Evolutionary conservation across 2,797 vertebrate species (phyloP).

Genomic region (Pantherophis vulpinus): DNA sequence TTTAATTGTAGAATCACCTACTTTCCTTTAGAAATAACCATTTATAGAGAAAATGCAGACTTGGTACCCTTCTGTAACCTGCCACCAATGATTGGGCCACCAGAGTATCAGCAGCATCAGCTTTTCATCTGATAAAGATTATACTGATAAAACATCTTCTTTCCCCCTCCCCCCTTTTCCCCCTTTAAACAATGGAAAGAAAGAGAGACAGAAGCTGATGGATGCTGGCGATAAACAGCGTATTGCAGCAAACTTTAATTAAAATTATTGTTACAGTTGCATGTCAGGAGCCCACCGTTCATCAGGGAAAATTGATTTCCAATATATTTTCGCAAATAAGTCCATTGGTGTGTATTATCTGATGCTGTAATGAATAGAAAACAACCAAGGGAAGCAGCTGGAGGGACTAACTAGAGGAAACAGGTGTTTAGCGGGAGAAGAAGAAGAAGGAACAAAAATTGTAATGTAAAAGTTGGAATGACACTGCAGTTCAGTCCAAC

Average conservation of each 20-base stretch:
- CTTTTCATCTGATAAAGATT: accelerated
- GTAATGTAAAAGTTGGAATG: background rate
- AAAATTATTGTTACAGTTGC: constrained; percentile 15
- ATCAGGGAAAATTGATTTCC: constrained; percentile 31
- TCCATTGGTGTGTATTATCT: background rate
- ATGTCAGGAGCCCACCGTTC: constrained; percentile 10
- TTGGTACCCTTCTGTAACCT: background rate
- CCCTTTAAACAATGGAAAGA: constrained; percentile 6
- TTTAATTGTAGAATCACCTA: background rate
- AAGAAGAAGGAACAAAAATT: background rate
- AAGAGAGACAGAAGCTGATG: constrained; percentile 21
- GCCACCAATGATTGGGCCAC: background rate
- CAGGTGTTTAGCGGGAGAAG: background rate
- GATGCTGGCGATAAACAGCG: constrained; percentile 13
- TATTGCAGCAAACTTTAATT: constrained; percentile 34
- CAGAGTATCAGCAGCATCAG: background rate
- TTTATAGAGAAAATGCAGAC: too few species aligned
- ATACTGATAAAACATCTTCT: constrained; percentile 16
- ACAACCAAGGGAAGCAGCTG: background rate
- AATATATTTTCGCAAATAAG: background rate
- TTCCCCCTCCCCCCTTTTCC: accelerated
- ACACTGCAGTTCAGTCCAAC: background rate
- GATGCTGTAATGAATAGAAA: background rate
- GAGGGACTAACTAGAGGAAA: background rate
- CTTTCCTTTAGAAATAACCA: background rate